Percentiles rank a stretch among this genome's conserved stretches.
Evolutionary conservation across 2,888 invertebrate genomes (phyloP).

Genomic region (Hirtodrosophila trivittata): DNA sequence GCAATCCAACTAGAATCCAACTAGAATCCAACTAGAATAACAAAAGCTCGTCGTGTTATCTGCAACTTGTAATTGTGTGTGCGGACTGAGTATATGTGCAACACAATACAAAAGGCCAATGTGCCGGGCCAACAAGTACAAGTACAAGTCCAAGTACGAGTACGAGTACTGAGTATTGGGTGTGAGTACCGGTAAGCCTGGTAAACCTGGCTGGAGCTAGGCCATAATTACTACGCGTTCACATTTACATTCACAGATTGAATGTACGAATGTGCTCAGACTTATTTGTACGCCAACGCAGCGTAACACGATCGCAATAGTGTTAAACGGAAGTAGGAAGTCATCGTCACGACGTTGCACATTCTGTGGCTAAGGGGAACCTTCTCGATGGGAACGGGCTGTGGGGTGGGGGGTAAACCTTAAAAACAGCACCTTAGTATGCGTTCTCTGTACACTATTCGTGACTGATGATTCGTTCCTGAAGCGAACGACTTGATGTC

Average conservation of each 20-base stretch:
- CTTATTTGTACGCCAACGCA: constrained; percentile 51
- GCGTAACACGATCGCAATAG: constrained; percentile 55
- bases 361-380: constrained; percentile 35
- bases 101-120: constrained; percentile 45
- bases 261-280: background rate
- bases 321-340: constrained; percentile 62
- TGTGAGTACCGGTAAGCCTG: constrained; percentile 31
- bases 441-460: constrained; percentile 34
- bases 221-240: constrained; percentile 45
- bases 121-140: constrained; percentile 32
- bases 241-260: constrained; percentile 12
- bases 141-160: no score
- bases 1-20: no score
- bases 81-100: constrained; percentile 7
- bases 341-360: constrained; percentile 52
- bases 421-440: constrained; percentile 26
- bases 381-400: constrained; percentile 7
- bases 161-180: no score
- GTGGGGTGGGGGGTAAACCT: no score
- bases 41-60: constrained; percentile 39
- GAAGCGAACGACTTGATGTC: constrained; percentile 6
- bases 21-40: constrained; percentile 31
- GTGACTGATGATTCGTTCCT: constrained; percentile 23
- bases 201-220: constrained; percentile 32
- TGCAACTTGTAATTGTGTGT: constrained; percentile 1